phyloP scores from a whole-genome alignment of 2,113 vertebrate species.

The Stigmatopora nigra region DNA sequence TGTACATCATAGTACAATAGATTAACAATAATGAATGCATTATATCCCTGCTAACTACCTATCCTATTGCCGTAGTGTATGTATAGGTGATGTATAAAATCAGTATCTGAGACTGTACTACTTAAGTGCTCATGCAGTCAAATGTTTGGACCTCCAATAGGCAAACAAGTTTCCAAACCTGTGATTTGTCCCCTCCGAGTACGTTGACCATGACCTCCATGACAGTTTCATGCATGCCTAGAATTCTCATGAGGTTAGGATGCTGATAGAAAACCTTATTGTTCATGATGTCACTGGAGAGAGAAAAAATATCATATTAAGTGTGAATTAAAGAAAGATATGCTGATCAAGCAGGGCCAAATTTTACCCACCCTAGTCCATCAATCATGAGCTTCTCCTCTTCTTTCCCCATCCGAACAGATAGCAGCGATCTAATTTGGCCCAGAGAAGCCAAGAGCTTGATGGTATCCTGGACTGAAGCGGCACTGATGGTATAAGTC shows the following conservation, averaged over 20 bases:
- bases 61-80: not conserved
- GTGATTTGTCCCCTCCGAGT: slow-evolving; percentile 87
- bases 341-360: not conserved
- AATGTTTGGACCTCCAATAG: not conserved
- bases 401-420: slow-evolving; percentile 95
- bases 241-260: slow-evolving; percentile 95
- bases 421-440: slow-evolving; percentile 92
- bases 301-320: slow-evolving; percentile 5
- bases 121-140: not conserved
- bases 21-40: too few relatives aligned
- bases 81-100: not conserved
- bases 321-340: not conserved
- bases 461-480: slow-evolving; percentile 87
- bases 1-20: too few relatives aligned
- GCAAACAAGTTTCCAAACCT: slow-evolving; percentile 63
- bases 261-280: slow-evolving; percentile 99
- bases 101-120: not conserved
- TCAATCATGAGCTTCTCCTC: slow-evolving; percentile 98
- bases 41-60: too few relatives aligned
- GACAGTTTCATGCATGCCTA: slow-evolving; percentile 98
- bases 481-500: slow-evolving; percentile 90
- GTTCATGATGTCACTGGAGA: slow-evolving; percentile 93
- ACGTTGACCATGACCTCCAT: slow-evolving; percentile 99
- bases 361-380: slow-evolving; percentile 80
- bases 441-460: slow-evolving; percentile 88